A percentile compares a stretch with the other conserved stretches of the same genome.
phyloP scores from a whole-genome alignment of 2,888 invertebrate genomes.

The Drosophila conformis region DNA sequence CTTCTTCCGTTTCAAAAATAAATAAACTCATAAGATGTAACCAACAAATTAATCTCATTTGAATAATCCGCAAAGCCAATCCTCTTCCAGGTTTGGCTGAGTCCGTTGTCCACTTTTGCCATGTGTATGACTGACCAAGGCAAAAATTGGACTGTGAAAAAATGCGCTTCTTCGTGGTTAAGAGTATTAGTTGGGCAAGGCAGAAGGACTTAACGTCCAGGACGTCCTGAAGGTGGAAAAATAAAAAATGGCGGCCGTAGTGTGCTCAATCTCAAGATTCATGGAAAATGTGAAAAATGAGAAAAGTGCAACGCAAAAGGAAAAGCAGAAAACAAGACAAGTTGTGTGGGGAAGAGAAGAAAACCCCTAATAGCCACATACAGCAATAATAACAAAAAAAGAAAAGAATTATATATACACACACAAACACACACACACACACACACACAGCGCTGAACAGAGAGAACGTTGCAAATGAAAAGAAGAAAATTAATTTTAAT shows the following conservation, averaged over 20 bases:
- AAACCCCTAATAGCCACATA: slow-evolving; percentile 28
- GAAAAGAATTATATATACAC: slow-evolving; percentile 8
- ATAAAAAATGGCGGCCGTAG: slow-evolving; percentile 66
- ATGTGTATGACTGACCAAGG: slow-evolving; percentile 21
- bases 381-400: slow-evolving; percentile 34
- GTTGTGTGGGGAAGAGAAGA: slow-evolving; percentile 20
- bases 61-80: neutral
- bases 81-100: slow-evolving; percentile 14
- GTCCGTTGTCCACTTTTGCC: slow-evolving; percentile 29
- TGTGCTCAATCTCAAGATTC: slow-evolving; percentile 71
- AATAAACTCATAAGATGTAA: neutral
- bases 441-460: neutral
- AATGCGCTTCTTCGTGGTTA: slow-evolving; percentile 34
- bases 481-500: slow-evolving; percentile 75
- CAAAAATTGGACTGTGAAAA: slow-evolving; percentile 46
- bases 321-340: slow-evolving; percentile 21
- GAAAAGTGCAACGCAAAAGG: slow-evolving; percentile 50
- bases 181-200: neutral
- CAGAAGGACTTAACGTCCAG: neutral
- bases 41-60: neutral
- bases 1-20: neutral
- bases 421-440: neutral
- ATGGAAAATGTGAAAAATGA: slow-evolving; percentile 55
- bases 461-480: slow-evolving; percentile 50
- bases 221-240: slow-evolving; percentile 41